Base-by-base conservation (phyloP, 2,888 invertebrate genomes). In the Athetis lepigone region DNA sequence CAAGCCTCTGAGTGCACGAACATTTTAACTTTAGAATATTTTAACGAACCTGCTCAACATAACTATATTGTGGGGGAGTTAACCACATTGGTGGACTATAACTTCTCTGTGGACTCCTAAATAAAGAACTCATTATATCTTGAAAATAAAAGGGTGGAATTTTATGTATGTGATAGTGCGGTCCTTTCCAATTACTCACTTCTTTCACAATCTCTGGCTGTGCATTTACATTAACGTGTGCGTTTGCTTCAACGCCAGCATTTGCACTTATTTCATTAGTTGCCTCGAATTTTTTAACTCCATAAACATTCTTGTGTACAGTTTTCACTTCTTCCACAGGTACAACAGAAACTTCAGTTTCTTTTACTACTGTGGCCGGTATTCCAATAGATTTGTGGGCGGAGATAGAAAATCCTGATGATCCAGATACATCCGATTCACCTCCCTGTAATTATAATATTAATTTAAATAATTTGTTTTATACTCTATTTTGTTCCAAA, bases 171-270 rank as follows among this genome's bases (percentile, higher is more conserved):
- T 66, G 43, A 51, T 60, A 54, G n/a, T 60, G 33, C 8, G 47
- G 47, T 23, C 63, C 49, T 70, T 56, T 61, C 81, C 79, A 72
- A 51, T 80, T 88, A 93, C 93, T 93, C 89, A 94, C 93, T 89
- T 94, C 92, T 86, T 92, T 90, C 1, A 89, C 85, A 58, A 89
- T 49, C 21, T 82, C 85, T 27, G 86, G 65, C 18, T 83, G 87
- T 47, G 59, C 80, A 39, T 85, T 73, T 11, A 86, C 66, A 56
- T 83, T 80, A 23, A 86, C 65, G 23, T 83, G 79, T 7, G 79
- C 75, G 1, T 83, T 79, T 33, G 77, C 59, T 52, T 59, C 76
- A 33, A 61, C 54, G 54, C 56, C 74, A 56, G 71, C 72, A 27
- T 80, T 72, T 37, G 82, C 82, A 29, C 75, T 67, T 23, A 92